These are phyloP conservation scores for Hylomyscus alleni DNA, from an alignment of 2,797 vertebrate genomes.

Conservation along the genomic window DNA sequence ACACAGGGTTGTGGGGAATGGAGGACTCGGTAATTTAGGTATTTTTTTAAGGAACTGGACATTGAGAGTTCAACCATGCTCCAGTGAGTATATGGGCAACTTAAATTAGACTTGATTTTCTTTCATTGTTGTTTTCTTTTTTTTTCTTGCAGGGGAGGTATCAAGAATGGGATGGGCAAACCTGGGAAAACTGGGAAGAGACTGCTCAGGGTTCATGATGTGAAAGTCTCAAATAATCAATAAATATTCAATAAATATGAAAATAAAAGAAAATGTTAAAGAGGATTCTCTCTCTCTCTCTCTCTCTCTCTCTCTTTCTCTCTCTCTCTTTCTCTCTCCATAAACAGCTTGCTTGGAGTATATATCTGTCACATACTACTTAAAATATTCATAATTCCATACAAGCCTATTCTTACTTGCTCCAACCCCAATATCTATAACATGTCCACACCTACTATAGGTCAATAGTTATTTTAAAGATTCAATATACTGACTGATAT, in stretches of 20 bases:
- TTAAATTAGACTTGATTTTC: not conserved
- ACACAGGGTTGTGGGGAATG: not conserved
- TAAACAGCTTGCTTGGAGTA: not conserved
- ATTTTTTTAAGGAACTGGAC: not conserved
- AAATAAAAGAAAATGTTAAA: not conserved
- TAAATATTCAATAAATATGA: not conserved
- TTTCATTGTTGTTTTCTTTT: not conserved
- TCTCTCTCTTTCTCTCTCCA: not conserved
- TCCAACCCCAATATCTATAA: not conserved
- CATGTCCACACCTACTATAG: not conserved
- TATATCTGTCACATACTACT: not conserved
- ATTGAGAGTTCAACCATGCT: not conserved
- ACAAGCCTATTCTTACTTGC: not conserved
- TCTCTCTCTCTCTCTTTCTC: too few species aligned
- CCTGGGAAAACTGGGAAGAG: not conserved
- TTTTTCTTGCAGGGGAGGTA: not conserved
- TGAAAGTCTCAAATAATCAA: not conserved
- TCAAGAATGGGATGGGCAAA: not conserved
- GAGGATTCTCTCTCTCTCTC: not conserved
- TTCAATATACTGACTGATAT: not conserved
- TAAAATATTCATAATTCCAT: not conserved
- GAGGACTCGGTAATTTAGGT: not conserved
- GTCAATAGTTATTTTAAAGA: slow-evolving; percentile 42
- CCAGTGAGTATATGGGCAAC: not conserved
- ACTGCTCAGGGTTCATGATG: not conserved